Evolutionary conservation across 1,140 invertebrate species (phyloP), one percentile per base, ranked within the genome.

Genomic region (Zaprionus taronus): DNA sequence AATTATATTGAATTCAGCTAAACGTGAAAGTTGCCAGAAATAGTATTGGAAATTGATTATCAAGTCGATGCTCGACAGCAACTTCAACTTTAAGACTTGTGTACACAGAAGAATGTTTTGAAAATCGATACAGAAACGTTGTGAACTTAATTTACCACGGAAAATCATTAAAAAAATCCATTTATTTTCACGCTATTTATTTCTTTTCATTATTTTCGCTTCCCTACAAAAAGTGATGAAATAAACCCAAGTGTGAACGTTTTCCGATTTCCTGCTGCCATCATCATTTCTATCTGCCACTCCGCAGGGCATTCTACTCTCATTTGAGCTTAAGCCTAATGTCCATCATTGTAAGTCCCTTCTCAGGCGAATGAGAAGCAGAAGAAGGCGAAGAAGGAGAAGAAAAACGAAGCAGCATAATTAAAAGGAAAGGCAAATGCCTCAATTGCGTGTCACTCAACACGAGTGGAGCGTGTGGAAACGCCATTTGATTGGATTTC

Each of bases 291-390:
- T 20, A 17, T 49, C 47, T 41, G n/a, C n/a, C 41, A 47, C 41
- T 14, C 12, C 20, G 47, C 9, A 24, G 22, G 20, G 12, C 47
- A 12, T 51, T 51, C 47, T 11, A 11, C 47, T 9, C 3, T 49
- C 47, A 49, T 20, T 28, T 9, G 7, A 31, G 44, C 31, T 62
- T 58, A 28, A 12, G 31, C 71, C 80, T 74, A 68, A 78, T 83
- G 83, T 87, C 80, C 83, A 80, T 85, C 82, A 79, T 41, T 53
- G 53, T 79, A 85, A 85, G 82, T 71, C 66, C 28, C 64, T 28
- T n/a, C 49, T 53, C 36, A 63, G 49, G 65, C 60, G 53, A 63
- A 83, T 67, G 77, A 74, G 69, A 82, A 73, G 38, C 11, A 34
- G 31, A 34, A 34, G 31, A 2, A 34, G 31, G 20, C 20, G 20